These are phyloP conservation scores for Drosophila fungiperda DNA, from an alignment of 2,888 invertebrate genomes.

Conservation along the genomic window DNA sequence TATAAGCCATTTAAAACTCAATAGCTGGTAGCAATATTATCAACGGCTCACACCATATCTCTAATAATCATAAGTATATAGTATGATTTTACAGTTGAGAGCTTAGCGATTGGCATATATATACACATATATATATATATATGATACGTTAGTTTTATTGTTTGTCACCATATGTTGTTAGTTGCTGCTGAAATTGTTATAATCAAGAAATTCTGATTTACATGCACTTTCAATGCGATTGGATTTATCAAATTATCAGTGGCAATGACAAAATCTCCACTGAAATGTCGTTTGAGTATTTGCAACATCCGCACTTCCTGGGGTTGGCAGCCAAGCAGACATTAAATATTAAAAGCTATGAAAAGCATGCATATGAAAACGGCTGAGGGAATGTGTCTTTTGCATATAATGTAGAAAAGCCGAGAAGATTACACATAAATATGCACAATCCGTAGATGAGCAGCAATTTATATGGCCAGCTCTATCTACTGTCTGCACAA, in stretches of 20 bases:
- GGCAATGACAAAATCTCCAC: slow-evolving; percentile 5
- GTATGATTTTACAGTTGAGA: slow-evolving; percentile 11
- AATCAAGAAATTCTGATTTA: neutral
- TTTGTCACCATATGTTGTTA: slow-evolving; percentile 7
- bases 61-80: slow-evolving; percentile 5
- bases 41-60: slow-evolving; percentile 30
- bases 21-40: slow-evolving; percentile 26
- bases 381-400: slow-evolving; percentile 26
- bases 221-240: slow-evolving; percentile 9
- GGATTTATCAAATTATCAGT: slow-evolving; percentile 27
- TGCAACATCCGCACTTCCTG: slow-evolving; percentile 59
- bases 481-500: neutral
- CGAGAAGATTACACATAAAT: slow-evolving; percentile 52
- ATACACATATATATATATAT: neutral
- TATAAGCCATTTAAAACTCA: slow-evolving; percentile 13
- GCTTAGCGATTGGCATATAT: slow-evolving; percentile 16
- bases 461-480: slow-evolving; percentile 46
- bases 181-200: neutral
- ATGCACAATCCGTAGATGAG: slow-evolving; percentile 56
- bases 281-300: slow-evolving; percentile 17
- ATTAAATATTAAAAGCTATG: slow-evolving; percentile 68
- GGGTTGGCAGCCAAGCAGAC: slow-evolving; percentile 14
- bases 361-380: slow-evolving; percentile 31
- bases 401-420: slow-evolving; percentile 66
- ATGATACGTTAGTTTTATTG: neutral